These are phyloP conservation scores for Drosophila paulistorum DNA, from an alignment of 1,140 invertebrate species.

Conservation along the genomic window DNA sequence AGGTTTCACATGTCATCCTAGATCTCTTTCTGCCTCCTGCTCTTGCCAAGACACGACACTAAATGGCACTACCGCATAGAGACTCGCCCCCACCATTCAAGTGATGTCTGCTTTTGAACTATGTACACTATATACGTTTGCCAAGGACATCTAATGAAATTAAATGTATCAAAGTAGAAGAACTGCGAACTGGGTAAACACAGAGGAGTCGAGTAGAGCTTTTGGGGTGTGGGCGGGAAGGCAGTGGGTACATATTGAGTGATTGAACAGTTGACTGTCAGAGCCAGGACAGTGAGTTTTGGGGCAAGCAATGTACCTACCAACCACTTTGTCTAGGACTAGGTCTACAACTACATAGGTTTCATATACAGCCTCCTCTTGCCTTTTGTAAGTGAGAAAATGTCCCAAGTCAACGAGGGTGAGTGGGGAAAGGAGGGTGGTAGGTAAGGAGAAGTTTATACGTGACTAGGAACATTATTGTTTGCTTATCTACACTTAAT, in stretches of 20 bases:
- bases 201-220: not conserved
- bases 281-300: not conserved
- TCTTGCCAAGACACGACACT: not conserved
- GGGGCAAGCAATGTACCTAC: not conserved
- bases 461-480: slow-evolving; percentile 82
- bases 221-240: not conserved
- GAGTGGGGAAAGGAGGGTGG: not conserved
- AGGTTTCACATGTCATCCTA: slow-evolving; percentile 4
- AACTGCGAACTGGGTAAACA: slow-evolving; percentile 32
- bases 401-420: slow-evolving; percentile 52
- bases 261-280: slow-evolving; percentile 47
- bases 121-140: slow-evolving; percentile 15
- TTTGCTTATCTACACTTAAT: slow-evolving; percentile 83
- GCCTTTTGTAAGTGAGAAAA: slow-evolving; percentile 52
- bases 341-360: slow-evolving; percentile 3
- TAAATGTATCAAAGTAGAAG: slow-evolving; percentile 59
- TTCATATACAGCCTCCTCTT: not conserved
- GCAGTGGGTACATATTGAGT: slow-evolving; percentile 42
- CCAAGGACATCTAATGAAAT: slow-evolving; percentile 52
- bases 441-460: slow-evolving; percentile 38
- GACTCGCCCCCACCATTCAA: slow-evolving; percentile 2
- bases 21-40: not conserved
- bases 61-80: slow-evolving; percentile 24
- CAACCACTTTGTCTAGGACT: slow-evolving; percentile 10
- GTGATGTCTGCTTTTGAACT: slow-evolving; percentile 5